Evolutionary conservation across 1,140 invertebrate species (phyloP), one percentile per base, ranked within the genome.

Genomic region (Mizuhopecten yessoensis): DNA sequence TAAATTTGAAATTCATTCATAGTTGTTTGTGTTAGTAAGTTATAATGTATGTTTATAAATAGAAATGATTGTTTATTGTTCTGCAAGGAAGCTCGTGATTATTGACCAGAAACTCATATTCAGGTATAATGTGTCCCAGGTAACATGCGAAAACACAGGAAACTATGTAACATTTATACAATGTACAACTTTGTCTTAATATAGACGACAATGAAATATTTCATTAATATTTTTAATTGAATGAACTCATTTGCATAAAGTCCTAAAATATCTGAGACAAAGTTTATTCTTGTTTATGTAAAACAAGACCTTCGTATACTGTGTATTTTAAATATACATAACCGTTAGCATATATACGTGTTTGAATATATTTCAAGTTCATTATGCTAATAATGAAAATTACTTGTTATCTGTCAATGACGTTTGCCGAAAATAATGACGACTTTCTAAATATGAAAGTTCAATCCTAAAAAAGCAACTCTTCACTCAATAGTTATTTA

Each of bases 251-350:
- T 20, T 49, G 20, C 11, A 49, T 49, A 23, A 10, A 15, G 1
- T 29, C 57, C 17, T 17, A 29, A 49, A 49, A 49, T 49, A 49
- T 49, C 45, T 9, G n/a, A n/a, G n/a, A n/a, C 20, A n/a, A 49
- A 49, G 11, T 49, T 75, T 29, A 75, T 75, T 75, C 29, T n/a
- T 29, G 23, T 75, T n/a, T 29, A 75, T 75, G 57, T 13, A 29
- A 75, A 75, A 5, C 9, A 75, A 75, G 57, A 75, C 57, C 23
- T 75, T 75, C 2, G n/a, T n/a, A n/a, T n/a, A n/a, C 2, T 23
- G 57, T 75, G 57, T 75, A 75, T 75, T n/a, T 75, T n/a, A 75
- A 29, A 75, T n/a, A 29, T 75, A n/a, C n/a, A n/a, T n/a, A n/a
- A n/a, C 17, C n/a, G 29, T 75, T 75, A 75, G n/a, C 23, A 75